A percentile compares a stretch with the other conserved stretches of the same genome.
These are phyloP conservation scores for Danionella cerebrum DNA, from an alignment of 2,113 vertebrate genomes.

Conservation along the genomic window DNA sequence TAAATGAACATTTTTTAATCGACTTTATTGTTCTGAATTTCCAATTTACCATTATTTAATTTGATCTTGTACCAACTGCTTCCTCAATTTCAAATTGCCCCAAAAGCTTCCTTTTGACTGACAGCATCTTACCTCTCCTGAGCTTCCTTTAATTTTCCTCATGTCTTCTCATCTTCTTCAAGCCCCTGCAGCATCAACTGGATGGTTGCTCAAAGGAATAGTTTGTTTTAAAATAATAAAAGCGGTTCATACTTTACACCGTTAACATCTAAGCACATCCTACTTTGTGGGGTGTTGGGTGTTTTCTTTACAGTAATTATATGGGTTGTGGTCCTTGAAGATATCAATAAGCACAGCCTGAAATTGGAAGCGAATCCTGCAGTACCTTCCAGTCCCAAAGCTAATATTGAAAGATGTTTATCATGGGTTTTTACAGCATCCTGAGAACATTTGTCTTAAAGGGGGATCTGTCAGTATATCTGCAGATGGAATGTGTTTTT, in stretches of 20 bases:
- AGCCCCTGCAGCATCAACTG: too few species aligned
- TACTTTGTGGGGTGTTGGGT: neutral
- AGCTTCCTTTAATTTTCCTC: neutral
- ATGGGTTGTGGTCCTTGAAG: constrained; percentile 9
- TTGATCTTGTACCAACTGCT: too few species aligned
- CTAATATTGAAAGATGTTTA: constrained; percentile 66
- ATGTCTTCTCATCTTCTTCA: neutral
- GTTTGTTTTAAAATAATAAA: constrained; percentile 4
- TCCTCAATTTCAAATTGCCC: too few species aligned
- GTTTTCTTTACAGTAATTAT: neutral
- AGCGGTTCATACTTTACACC: neutral
- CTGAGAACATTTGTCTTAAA: constrained; percentile 56
- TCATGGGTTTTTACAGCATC: constrained; percentile 62
- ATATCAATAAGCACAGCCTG: constrained; percentile 30
- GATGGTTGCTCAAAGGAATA: neutral
- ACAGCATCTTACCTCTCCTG: neutral
- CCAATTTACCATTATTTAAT: too few species aligned
- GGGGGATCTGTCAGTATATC: constrained; percentile 54
- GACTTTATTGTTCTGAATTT: too few species aligned
- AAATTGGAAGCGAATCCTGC: constrained; percentile 45
- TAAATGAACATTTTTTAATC: too few species aligned
- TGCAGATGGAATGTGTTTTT: constrained; percentile 60
- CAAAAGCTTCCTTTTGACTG: neutral
- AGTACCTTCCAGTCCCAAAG: constrained; percentile 60
- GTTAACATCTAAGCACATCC: neutral